Conservation (phyloP, 2,888 invertebrate genomes). For the Nasonia oneida region DNA sequence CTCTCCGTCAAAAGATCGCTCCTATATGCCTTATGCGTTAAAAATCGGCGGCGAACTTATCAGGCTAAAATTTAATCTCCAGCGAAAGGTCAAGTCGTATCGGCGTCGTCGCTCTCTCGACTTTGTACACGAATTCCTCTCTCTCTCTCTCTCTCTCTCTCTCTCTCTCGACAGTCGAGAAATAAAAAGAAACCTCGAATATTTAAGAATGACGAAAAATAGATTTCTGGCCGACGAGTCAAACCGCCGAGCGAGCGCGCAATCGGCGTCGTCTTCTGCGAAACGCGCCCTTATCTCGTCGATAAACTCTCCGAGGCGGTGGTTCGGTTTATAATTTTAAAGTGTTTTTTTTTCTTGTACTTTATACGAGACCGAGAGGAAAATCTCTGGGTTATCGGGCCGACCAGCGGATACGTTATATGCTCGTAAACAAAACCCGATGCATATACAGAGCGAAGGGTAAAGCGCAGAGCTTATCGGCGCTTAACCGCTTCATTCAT, state of each 20-base stretch:
- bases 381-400: constrained; percentile 19
- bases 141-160: too few relatives aligned
- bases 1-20: too few relatives aligned
- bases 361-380: neutral
- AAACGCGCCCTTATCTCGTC: neutral
- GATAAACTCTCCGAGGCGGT: neutral
- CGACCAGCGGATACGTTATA: too few relatives aligned
- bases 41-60: neutral
- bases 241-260: neutral
- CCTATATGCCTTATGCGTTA: neutral
- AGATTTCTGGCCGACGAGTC: constrained; percentile 20
- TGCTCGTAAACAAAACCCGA: neutral
- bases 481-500: constrained; percentile 34
- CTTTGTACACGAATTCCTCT: neutral
- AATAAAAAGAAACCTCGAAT: neutral
- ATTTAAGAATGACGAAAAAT: constrained; percentile 41
- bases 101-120: neutral
- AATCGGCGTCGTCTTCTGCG: neutral
- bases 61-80: neutral
- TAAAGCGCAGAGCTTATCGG: neutral
- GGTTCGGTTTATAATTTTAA: neutral
- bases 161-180: too few relatives aligned
- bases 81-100: neutral
- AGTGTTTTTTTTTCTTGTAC: neutral
- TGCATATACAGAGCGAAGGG: neutral